Percentiles rank a stretch among this genome's conserved stretches.
Conservation (phyloP, 2,113 vertebrate genomes). For the Eurystomus gularis region DNA sequence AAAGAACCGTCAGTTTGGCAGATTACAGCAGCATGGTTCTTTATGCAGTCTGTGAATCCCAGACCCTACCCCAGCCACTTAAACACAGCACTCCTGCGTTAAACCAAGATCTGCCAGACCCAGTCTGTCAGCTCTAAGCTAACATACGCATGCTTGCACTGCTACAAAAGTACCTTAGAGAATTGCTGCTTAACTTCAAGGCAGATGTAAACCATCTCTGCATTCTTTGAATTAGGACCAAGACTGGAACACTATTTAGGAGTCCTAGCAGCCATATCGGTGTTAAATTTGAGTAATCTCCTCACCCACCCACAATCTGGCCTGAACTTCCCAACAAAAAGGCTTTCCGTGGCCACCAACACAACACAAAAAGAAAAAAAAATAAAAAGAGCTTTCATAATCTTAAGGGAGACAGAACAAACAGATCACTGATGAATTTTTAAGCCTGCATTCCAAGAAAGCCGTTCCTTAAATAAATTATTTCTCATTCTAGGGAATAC, state of each 20-base stretch:
- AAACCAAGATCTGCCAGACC: background rate
- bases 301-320: background rate
- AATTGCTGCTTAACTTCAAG: background rate
- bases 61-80: background rate
- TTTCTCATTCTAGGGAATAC: slow-evolving; percentile 6
- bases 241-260: background rate
- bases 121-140: background rate
- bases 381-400: background rate
- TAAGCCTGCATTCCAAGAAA: slow-evolving; percentile 5
- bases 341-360: background rate
- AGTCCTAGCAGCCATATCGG: background rate
- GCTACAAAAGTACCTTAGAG: background rate
- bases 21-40: background rate
- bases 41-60: background rate
- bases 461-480: background rate
- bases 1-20: background rate
- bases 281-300: slow-evolving; percentile 3
- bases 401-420: background rate
- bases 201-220: background rate
- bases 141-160: background rate
- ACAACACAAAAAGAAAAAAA: background rate
- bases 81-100: background rate
- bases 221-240: background rate
- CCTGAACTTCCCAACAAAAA: background rate
- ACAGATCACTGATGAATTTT: background rate